Evolutionary conservation across 2,113 vertebrate genomes (phyloP).

Genomic region (Sceloporus undulatus): DNA sequence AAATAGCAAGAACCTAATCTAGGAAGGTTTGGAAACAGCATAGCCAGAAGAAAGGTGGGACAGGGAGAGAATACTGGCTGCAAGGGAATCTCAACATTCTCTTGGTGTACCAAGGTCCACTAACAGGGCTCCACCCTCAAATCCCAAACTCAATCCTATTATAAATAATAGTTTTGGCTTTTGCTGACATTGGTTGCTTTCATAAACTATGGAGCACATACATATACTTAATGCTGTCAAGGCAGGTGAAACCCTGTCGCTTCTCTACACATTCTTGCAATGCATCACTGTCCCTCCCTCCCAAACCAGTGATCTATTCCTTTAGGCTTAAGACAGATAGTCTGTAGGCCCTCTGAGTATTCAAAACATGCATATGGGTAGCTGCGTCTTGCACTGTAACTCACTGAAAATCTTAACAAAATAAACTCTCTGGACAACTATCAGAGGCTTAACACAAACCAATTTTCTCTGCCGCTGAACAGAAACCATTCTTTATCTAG

Average conservation of each 20-base stretch:
- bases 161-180: background rate
- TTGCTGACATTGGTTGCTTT: background rate
- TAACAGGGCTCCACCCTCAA: background rate
- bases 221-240: background rate
- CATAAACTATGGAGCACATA: background rate
- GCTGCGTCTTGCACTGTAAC: background rate
- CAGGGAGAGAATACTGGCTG: conserved; percentile 32
- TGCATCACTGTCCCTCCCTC: background rate
- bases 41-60: conserved; percentile 13
- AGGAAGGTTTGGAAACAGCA: conserved; percentile 1
- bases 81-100: conserved; percentile 35
- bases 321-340: background rate
- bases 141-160: background rate
- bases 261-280: background rate
- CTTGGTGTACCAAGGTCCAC: conserved; percentile 15
- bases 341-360: background rate
- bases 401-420: background rate
- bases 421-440: background rate
- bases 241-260: background rate
- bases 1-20: conserved; percentile 47
- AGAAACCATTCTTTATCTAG: background rate
- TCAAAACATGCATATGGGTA: background rate
- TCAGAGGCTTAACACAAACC: background rate
- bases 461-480: background rate
- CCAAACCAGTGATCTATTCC: background rate